phyloP scores from a whole-genome alignment of 2,888 invertebrate species.

The Torymus texanus region DNA sequence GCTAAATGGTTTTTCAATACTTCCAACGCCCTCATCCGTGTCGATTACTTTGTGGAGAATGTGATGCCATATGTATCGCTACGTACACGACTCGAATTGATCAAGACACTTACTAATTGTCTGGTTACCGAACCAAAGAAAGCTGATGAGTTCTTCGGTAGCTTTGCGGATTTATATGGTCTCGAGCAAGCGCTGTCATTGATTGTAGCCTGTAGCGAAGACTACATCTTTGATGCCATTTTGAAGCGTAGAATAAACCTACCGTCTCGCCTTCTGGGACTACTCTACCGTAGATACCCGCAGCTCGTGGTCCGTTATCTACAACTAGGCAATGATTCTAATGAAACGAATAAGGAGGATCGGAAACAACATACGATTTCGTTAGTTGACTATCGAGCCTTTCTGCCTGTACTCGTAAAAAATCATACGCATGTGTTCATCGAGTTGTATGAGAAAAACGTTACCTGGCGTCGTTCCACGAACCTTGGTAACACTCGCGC shows the following conservation, averaged over 20 bases:
- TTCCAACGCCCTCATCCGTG: slow-evolving; percentile 59
- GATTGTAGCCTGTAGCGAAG: slow-evolving; percentile 63
- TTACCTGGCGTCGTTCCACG: no score
- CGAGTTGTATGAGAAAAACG: no score
- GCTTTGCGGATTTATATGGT: slow-evolving; percentile 58
- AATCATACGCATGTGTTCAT: no score
- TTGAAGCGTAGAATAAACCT: slow-evolving; percentile 54
- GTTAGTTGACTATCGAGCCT: no score
- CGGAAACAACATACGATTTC: no score
- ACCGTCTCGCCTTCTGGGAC: slow-evolving; percentile 45
- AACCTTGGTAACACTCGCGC: no score
- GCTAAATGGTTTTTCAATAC: slow-evolving; percentile 67
- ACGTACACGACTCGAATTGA: slow-evolving; percentile 62
- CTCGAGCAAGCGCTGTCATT: slow-evolving; percentile 61
- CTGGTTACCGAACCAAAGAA: slow-evolving; percentile 57
- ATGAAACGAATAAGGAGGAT: no score
- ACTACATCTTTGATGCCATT: slow-evolving; percentile 61
- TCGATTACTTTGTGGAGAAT: slow-evolving; percentile 62
- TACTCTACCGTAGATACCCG: slow-evolving; percentile 62
- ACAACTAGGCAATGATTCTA: slow-evolving; percentile 49
- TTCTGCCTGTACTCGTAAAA: no score
- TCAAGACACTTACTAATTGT: slow-evolving; percentile 61
- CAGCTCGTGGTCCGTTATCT: slow-evolving; percentile 65
- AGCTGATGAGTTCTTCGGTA: slow-evolving; percentile 66
- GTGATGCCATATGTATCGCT: slow-evolving; percentile 65